Evolutionary conservation across 1,140 invertebrate genomes (phyloP), one percentile per base, ranked within the genome.

Genomic region (Lordiphosa mommai): DNA sequence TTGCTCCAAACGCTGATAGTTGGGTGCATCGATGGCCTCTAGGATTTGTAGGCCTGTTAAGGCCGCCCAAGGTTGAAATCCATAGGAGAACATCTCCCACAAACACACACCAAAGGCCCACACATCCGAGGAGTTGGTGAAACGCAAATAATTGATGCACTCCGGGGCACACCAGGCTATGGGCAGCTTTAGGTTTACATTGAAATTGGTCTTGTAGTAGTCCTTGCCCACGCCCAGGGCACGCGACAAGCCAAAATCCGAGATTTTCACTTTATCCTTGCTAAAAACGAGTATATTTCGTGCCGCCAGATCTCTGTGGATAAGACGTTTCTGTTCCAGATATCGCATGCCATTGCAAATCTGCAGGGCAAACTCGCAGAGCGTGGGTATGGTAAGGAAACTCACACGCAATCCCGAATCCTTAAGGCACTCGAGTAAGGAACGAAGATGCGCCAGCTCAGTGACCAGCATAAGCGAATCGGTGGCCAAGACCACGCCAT

Each of bases 141-240:
- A 99, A 56, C 96, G 93, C 40, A 99, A 90, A 88, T 96, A 99
- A 65, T 97, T 97, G 60, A 99, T 99, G 88, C 96, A 98, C 90
- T 99, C 98, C 0, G 98, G 98, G 0, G 98, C 98, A 92, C 97
- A 98, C 98, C 98, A 99, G 0, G 98, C 98, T 77, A 99, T 98
- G 3, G 98, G 98, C 55, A 99, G 90, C 90, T 99, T 99, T 13
- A 99, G 91, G 91, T 98, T 98, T 4, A 98, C 96, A 89, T 97
- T 99, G 87, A 99, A 99, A 90, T 99, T 99, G 1, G 97, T 98
- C 90, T 99, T 97, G 88, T 99, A 99, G 88, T 99, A 99, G 90
- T 99, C 98, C 89, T 99, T 99, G 4, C 97, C 98, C 43, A 98
- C 96, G 5, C 98, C 97, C n/a, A 99, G 89, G 0, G 97, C 97